phyloP scores from a whole-genome alignment of 2,797 vertebrate species.

The Sebastes jordani region DNA sequence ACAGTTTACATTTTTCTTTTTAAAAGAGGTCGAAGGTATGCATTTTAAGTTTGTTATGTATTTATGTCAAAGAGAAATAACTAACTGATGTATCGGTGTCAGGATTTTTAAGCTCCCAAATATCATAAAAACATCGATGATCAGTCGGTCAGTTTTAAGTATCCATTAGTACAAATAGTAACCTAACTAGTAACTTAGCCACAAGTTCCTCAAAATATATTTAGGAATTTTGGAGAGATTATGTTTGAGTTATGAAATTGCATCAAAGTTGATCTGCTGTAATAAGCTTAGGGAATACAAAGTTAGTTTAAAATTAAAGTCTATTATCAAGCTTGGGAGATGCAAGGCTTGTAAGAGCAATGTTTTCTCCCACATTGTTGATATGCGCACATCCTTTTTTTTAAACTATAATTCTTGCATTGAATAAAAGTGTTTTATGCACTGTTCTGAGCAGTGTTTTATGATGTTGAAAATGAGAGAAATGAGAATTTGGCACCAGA shows the following conservation, averaged over 20 bases:
- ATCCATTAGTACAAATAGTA: neutral
- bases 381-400: neutral
- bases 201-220: neutral
- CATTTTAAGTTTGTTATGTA: neutral
- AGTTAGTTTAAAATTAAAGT: neutral
- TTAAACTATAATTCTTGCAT: neutral
- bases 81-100: neutral
- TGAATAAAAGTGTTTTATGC: neutral
- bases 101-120: neutral
- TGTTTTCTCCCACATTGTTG: neutral
- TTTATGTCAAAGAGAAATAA: neutral
- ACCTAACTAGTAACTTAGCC: neutral
- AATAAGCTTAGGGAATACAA: neutral
- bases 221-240: neutral
- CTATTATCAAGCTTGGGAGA: neutral
- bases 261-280: neutral
- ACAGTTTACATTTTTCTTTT: neutral
- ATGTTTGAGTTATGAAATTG: neutral
- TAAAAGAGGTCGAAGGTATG: neutral
- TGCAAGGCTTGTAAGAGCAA: neutral
- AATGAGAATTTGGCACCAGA: conserved; percentile 7
- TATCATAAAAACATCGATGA: neutral
- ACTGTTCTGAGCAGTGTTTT: neutral
- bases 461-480: neutral
- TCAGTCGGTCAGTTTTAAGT: neutral